Evolutionary conservation across 2,113 vertebrate genomes (phyloP).

Genomic region (Otis tarda): DNA sequence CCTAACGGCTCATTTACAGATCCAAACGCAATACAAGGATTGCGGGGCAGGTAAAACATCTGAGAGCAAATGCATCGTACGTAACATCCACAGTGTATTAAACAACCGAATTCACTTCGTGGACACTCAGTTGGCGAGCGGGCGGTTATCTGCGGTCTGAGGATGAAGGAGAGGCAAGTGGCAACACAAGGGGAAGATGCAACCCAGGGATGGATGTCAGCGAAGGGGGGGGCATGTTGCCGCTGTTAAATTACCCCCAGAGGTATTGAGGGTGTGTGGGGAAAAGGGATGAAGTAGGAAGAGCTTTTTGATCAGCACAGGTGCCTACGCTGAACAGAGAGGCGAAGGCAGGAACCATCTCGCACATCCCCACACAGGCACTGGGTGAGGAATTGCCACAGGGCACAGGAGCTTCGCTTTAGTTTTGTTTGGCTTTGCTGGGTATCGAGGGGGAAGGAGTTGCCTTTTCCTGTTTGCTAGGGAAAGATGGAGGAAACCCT

Average conservation of each 20-base stretch:
- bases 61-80: background rate
- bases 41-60: background rate
- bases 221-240: background rate
- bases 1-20: slow-evolving; percentile 14
- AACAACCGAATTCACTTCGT: background rate
- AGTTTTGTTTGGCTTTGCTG: background rate
- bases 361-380: background rate
- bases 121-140: background rate
- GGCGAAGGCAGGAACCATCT: background rate
- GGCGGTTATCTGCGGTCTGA: fast-evolving
- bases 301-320: background rate
- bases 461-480: background rate
- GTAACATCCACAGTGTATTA: background rate
- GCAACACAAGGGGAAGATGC: background rate
- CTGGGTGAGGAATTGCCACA: background rate
- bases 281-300: background rate
- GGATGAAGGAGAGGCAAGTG: background rate
- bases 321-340: background rate
- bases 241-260: background rate
- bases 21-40: background rate
- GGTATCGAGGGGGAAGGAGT: background rate
- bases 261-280: background rate
- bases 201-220: background rate
- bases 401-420: background rate
- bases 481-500: background rate